These are phyloP conservation scores for Leptopterna dolabrata DNA, from an alignment of 2,888 invertebrate species.

Conservation along the genomic window DNA sequence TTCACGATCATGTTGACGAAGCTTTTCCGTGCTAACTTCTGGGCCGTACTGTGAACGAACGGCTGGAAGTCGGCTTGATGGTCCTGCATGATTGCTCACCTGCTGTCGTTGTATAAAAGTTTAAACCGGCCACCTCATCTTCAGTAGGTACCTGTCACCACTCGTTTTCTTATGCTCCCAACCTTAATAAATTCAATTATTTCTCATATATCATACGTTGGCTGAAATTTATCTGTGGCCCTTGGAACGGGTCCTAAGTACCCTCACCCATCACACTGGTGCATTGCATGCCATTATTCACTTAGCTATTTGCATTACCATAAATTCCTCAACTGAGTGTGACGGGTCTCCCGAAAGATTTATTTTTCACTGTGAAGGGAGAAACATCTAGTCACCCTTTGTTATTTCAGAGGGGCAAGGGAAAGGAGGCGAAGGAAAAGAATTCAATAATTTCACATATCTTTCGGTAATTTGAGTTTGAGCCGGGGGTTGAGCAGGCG, in stretches of 20 bases:
- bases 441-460: constrained; percentile 48
- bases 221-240: neutral
- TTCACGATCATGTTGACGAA: too few relatives aligned
- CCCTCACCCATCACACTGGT: neutral
- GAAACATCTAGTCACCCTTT: neutral
- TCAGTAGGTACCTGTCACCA: too few relatives aligned
- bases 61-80: too few relatives aligned
- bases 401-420: neutral
- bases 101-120: too few relatives aligned
- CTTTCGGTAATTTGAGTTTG: constrained; percentile 38
- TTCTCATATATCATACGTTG: neutral
- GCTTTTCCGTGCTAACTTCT: too few relatives aligned
- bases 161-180: too few relatives aligned
- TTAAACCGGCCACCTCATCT: too few relatives aligned
- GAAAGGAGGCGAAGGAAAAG: neutral
- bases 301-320: neutral
- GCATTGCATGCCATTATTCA: neutral
- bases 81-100: too few relatives aligned
- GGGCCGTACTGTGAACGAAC: too few relatives aligned
- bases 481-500: neutral
- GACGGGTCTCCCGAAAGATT: neutral
- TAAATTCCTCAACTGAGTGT: constrained; percentile 6
- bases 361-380: neutral
- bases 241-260: neutral
- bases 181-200: neutral